Percentiles rank a stretch among this genome's conserved stretches.
These are phyloP conservation scores for Sminthurinus aureus DNA, from an alignment of 2,888 invertebrate species.

Conservation along the genomic window DNA sequence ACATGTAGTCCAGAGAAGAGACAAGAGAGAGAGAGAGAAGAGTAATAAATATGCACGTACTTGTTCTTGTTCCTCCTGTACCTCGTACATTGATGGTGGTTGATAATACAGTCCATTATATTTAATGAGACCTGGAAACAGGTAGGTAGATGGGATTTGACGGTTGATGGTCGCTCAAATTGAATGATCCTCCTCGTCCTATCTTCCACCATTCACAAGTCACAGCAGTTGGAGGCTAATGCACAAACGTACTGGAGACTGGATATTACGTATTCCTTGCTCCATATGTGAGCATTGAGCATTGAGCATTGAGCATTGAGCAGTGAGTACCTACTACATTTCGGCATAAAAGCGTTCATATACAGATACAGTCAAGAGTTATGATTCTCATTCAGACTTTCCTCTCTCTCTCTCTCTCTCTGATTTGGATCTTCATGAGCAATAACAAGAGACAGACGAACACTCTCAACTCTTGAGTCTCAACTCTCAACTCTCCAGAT, in stretches of 20 bases:
- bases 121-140: neutral
- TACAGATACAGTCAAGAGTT: neutral
- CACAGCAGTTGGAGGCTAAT: neutral
- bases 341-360: too few species aligned
- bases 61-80: too few species aligned
- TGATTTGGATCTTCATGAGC: constrained; percentile 5
- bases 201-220: neutral
- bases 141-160: neutral
- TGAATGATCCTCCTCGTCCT: neutral
- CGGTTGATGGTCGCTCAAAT: neutral
- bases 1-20: neutral
- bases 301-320: too few species aligned
- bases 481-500: too few species aligned
- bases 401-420: neutral
- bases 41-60: too few species aligned
- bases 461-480: neutral
- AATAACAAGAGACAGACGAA: constrained; percentile 13
- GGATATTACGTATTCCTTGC: too few species aligned
- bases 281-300: too few species aligned
- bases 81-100: too few species aligned
- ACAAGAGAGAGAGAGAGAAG: too few species aligned
- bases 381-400: neutral
- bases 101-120: neutral
- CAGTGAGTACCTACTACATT: too few species aligned
- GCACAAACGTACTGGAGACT: too few species aligned